A percentile compares a stretch with the other conserved stretches of the same genome.
phyloP scores from a whole-genome alignment of 2,888 invertebrate genomes.

The Melanophora roralis region DNA sequence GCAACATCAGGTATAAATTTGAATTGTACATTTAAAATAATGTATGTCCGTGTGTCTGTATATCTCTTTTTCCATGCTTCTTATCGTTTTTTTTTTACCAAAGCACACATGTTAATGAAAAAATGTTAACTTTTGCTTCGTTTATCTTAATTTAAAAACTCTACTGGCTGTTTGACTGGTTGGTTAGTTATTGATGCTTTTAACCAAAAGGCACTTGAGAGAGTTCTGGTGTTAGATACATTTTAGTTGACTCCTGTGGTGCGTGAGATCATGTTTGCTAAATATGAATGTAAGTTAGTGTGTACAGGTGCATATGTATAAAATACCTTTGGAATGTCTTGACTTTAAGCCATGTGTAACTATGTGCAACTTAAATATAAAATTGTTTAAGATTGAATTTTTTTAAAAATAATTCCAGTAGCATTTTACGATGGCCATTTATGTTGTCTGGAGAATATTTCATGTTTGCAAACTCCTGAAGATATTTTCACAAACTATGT shows the following conservation, averaged over 20 bases:
- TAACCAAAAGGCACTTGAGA: conserved; percentile 38
- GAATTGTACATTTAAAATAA: neutral
- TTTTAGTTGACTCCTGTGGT: conserved; percentile 30
- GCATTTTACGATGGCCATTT: conserved; percentile 61
- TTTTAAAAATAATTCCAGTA: conserved; percentile 61
- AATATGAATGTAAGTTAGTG: neutral
- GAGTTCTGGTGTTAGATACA: conserved; percentile 59
- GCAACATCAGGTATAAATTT: conserved; percentile 27
- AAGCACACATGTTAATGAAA: conserved; percentile 6
- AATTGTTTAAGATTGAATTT: too few species aligned
- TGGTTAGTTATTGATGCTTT: neutral
- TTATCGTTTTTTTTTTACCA: neutral
- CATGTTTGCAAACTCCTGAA: conserved; percentile 28
- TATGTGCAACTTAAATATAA: conserved; percentile 33
- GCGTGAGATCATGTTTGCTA: neutral
- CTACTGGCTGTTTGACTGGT: neutral
- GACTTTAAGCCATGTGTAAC: conserved; percentile 8
- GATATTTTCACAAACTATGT: neutral
- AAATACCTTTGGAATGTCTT: conserved; percentile 26
- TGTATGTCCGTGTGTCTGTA: neutral
- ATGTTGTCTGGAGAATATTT: conserved; percentile 55
- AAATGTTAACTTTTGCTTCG: neutral
- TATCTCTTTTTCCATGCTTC: too few species aligned
- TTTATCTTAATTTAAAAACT: conserved; percentile 8
- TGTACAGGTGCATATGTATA: conserved; percentile 1